Conservation (phyloP, 2,888 invertebrate genomes). For the Spodoptera exigua region DNA sequence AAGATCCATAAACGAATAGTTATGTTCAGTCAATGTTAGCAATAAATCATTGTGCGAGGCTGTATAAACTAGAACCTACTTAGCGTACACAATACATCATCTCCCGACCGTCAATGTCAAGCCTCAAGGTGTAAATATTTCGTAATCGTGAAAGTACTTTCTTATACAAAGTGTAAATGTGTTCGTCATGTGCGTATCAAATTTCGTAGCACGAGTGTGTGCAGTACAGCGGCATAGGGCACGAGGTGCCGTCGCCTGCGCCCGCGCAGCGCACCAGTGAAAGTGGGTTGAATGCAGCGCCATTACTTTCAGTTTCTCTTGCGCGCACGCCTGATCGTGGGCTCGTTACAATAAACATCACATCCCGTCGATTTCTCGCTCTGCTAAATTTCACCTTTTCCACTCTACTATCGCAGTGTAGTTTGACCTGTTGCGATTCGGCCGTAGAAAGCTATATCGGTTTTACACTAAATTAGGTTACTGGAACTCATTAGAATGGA, state of each 20-base stretch:
- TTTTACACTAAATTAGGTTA: slow-evolving; percentile 59
- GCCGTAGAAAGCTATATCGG: slow-evolving; percentile 78
- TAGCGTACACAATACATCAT: slow-evolving; percentile 34
- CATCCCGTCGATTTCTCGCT: slow-evolving; percentile 89
- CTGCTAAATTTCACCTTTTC: slow-evolving; percentile 88
- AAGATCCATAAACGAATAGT: too few species aligned
- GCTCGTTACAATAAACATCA: slow-evolving; percentile 88
- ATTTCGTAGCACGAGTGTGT: slow-evolving; percentile 35
- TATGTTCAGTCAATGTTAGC: background rate
- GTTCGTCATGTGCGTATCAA: slow-evolving; percentile 48
- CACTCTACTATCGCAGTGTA: slow-evolving; percentile 78
- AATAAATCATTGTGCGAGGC: slow-evolving; percentile 28
- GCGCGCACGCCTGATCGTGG: slow-evolving; percentile 82
- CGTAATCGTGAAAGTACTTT: slow-evolving; percentile 64
- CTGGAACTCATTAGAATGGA: slow-evolving; percentile 57
- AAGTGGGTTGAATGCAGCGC: slow-evolving; percentile 88
- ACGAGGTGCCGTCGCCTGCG: slow-evolving; percentile 59
- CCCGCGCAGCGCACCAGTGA: slow-evolving; percentile 79
- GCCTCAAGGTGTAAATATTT: slow-evolving; percentile 48
- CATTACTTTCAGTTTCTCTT: slow-evolving; percentile 89
- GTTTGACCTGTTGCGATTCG: slow-evolving; percentile 76
- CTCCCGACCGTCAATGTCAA: slow-evolving; percentile 45
- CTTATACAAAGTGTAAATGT: slow-evolving; percentile 52
- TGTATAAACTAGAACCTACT: slow-evolving; percentile 28
- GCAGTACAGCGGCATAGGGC: slow-evolving; percentile 52